Evolutionary conservation across 2,888 invertebrate genomes (phyloP).

Genomic region (Cartodere bifasciata): DNA sequence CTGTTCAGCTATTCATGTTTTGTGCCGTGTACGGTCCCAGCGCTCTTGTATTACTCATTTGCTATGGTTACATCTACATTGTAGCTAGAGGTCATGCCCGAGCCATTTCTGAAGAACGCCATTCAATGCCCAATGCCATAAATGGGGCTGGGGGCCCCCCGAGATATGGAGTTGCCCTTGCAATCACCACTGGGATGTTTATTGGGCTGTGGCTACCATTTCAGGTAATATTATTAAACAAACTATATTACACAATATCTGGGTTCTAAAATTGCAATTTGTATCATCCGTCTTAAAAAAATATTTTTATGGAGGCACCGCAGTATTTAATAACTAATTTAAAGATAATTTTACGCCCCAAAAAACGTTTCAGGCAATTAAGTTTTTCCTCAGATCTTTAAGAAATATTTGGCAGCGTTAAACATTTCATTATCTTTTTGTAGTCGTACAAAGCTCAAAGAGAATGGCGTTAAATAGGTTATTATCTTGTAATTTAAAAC

Average conservation of each 20-base stretch:
- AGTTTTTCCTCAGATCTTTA: no score
- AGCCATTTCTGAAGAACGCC: slow-evolving; percentile 48
- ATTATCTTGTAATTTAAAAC: no score
- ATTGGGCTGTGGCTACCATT: slow-evolving; percentile 49
- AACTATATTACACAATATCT: background rate
- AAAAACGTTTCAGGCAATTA: no score
- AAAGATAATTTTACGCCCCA: no score
- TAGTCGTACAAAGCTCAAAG: no score
- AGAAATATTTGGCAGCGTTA: no score
- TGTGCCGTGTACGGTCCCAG: slow-evolving; percentile 48
- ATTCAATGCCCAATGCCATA: slow-evolving; percentile 38
- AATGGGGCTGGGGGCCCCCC: slow-evolving; percentile 30
- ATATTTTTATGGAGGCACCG: no score
- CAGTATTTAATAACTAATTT: no score
- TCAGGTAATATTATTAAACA: slow-evolving; percentile 33
- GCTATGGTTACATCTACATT: slow-evolving; percentile 50
- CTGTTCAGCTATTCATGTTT: slow-evolving; percentile 44
- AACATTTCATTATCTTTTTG: no score
- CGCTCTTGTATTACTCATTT: slow-evolving; percentile 41
- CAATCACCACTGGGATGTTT: slow-evolving; percentile 49
- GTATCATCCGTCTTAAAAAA: no score
- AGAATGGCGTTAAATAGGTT: no score
- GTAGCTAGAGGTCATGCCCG: slow-evolving; percentile 50
- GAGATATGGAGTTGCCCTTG: slow-evolving; percentile 48
- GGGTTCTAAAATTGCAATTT: no score